Evolutionary conservation across 2,113 vertebrate species (phyloP).

Genomic region (Microtus montanus): DNA sequence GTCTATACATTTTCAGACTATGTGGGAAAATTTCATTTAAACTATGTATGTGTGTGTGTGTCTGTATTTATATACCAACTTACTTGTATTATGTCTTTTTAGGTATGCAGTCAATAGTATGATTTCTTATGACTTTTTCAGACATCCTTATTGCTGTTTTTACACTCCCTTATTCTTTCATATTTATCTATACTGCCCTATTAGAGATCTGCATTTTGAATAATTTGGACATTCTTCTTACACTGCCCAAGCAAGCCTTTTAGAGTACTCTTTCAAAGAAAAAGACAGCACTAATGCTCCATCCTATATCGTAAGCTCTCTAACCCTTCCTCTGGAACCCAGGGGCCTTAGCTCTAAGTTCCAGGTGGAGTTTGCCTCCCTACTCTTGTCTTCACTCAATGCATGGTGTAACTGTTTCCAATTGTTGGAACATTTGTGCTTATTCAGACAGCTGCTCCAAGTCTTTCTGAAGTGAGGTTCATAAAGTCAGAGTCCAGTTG

Average conservation of each 20-base stretch:
- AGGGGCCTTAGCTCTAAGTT: background rate
- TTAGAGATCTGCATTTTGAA: background rate
- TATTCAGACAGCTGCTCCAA: background rate
- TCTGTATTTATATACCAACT: background rate
- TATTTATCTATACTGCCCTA: background rate
- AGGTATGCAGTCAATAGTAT: background rate
- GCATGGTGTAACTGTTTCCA: background rate
- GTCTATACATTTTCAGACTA: background rate
- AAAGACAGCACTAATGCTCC: background rate
- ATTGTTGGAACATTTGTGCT: background rate
- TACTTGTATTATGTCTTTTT: background rate
- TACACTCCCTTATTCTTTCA: background rate
- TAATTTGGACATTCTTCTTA: background rate
- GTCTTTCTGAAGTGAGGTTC: background rate
- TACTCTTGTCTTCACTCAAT: background rate
- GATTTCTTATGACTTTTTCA: background rate
- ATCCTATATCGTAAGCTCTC: background rate
- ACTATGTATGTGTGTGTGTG: background rate
- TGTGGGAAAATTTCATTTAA: background rate
- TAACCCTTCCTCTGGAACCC: background rate
- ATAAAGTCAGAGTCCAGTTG: background rate
- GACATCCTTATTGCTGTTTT: background rate
- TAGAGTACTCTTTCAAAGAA: background rate
- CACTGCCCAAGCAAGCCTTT: background rate
- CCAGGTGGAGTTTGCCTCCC: background rate